Base-by-base conservation (phyloP, 2,797 vertebrate species). In the Leuciscus waleckii region DNA sequence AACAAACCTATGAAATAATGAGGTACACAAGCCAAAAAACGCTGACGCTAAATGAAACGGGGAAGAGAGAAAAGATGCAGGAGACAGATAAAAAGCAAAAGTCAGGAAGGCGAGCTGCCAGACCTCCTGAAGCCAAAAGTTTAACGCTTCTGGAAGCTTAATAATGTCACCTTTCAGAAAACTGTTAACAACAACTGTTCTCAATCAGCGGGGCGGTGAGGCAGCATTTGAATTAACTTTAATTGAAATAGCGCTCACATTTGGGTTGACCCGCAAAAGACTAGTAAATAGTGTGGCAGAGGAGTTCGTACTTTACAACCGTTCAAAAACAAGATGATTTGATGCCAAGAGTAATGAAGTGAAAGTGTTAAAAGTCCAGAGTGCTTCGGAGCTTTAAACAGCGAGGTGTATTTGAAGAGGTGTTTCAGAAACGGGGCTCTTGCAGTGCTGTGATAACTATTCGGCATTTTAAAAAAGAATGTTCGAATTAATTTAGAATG, bases 1-100 rank as follows among this genome's bases (percentile, higher is more conserved):
- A 94, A 92, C 89, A 94, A 90, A 88, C 78, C 63, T 85, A 87
- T 91, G 91, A 90, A 91, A 90, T 87, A 87, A 89, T 70, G 37
- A 84, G 63, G 46, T 86, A 86, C 74, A 19, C 43, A 19, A n/a
- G 85, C 37, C 49, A 54, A 69, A 76, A 81, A 69, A 51, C 2
- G 39, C 41, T 19, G 81, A 83, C 10, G 23, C 35, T 77, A 39
- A 63, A 65, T 51, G 56, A 75, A 65, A 41, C 63, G 35, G 56
- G 56, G 41, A 83, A 51, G 63, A 69, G 73, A 41, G 74, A 77
- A 77, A 58, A 77, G 74, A 84, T 77, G 61, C 82, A 84, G 35
- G 46, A 77, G 61, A 84, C 46, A 83, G 82, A 84, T 84, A 77
- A 78, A 77, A 78, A 32, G 63, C 63, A 32, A 84, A 68, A 69